A percentile compares a stretch with the other conserved stretches of the same genome.
phyloP scores from a whole-genome alignment of 2,888 invertebrate species.

The Entomobrya multifasciata region DNA sequence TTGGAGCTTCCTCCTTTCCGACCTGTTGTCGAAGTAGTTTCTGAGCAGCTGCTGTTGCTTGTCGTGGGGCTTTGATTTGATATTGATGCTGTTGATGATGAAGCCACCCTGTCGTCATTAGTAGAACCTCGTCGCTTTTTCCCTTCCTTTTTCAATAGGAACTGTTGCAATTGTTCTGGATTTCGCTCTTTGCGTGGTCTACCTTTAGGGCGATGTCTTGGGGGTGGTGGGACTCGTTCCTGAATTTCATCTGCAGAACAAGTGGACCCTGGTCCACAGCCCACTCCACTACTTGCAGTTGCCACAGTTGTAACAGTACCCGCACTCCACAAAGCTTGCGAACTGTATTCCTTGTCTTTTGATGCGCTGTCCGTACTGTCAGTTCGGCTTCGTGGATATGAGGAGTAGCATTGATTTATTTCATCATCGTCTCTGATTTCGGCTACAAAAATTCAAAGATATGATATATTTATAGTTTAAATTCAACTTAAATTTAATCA shows the following conservation, averaged over 20 bases:
- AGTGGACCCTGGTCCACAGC: conserved; percentile 39
- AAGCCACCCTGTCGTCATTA: conserved; percentile 29
- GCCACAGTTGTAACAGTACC: conserved; percentile 54
- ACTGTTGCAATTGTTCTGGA: background rate
- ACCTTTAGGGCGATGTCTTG: background rate
- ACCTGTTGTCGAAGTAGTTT: conserved; percentile 12
- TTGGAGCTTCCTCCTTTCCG: background rate
- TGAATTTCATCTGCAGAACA: conserved; percentile 57
- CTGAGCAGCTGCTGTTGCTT: background rate
- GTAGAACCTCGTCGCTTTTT: conserved; percentile 20
- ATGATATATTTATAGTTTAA: background rate
- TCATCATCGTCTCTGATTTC: conserved; percentile 66
- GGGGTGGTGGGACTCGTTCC: conserved; percentile 9
- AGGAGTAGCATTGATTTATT: conserved; percentile 35
- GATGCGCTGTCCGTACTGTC: conserved; percentile 62
- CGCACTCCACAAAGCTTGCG: conserved; percentile 62
- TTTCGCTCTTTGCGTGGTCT: conserved; percentile 23
- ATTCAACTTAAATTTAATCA: background rate
- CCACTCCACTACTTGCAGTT: background rate
- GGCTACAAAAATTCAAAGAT: conserved; percentile 14
- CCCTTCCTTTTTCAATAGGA: conserved; percentile 6
- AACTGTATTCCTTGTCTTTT: conserved; percentile 65
- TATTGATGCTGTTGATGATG: conserved; percentile 34
- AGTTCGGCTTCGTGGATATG: conserved; percentile 42
- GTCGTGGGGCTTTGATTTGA: conserved; percentile 49